Percentiles rank a stretch among this genome's conserved stretches.
Evolutionary conservation across 2,113 vertebrate genomes (phyloP).

Genomic region (Hyperopisus bebe): DNA sequence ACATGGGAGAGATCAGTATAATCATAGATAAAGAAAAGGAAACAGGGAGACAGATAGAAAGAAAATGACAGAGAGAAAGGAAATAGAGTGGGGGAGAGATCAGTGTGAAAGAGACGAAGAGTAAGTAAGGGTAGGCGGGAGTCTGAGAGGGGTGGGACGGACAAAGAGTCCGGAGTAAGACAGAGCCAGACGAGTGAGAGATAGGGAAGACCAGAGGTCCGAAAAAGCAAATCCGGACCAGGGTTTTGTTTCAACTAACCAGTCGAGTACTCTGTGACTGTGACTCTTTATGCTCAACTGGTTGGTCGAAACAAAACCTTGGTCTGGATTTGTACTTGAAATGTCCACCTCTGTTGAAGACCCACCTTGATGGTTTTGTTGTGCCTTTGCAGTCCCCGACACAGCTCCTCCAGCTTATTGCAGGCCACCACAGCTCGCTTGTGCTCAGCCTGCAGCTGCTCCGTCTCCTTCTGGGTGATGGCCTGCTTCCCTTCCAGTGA

Average conservation of each 20-base stretch:
- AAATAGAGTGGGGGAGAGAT: not conserved
- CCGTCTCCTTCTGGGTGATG: slow-evolving; percentile 69
- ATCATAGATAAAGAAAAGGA: slow-evolving; percentile 3
- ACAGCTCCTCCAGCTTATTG: slow-evolving; percentile 82
- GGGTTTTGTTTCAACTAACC: not conserved
- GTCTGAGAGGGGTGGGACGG: not conserved
- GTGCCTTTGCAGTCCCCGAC: slow-evolving; percentile 80
- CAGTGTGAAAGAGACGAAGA: not conserved
- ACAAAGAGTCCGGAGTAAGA: not conserved
- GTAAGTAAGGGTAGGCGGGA: not conserved
- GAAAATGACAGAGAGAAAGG: not conserved
- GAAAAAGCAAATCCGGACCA: not conserved
- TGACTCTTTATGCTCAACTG: not conserved
- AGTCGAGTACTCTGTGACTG: not conserved
- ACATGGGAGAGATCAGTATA: not conserved
- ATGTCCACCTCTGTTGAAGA: not conserved
- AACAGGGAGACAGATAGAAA: not conserved
- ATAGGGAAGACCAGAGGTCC: not conserved
- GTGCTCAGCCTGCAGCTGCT: slow-evolving; percentile 75
- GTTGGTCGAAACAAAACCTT: not conserved
- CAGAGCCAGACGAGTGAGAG: not conserved
- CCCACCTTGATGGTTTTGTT: slow-evolving; percentile 78
- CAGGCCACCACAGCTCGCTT: slow-evolving; percentile 71
- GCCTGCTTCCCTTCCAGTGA: slow-evolving; percentile 69
- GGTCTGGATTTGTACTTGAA: not conserved